Evolutionary conservation across 2,888 invertebrate species (phyloP), one percentile per base, ranked within the genome.

Genomic region (Agrotis segetum): DNA sequence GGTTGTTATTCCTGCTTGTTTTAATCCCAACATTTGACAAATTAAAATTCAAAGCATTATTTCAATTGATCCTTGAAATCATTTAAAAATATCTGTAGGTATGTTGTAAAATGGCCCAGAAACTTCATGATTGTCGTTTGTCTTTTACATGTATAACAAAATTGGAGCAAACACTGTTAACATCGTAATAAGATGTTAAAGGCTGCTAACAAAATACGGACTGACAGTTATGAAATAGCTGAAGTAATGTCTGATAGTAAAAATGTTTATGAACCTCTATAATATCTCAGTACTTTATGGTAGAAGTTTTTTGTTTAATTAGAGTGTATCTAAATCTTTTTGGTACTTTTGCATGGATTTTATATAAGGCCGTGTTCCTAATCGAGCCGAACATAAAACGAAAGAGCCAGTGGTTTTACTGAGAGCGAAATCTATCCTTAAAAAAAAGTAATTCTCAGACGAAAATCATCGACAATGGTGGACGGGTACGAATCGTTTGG

Each of bases 251-350:
- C 59, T 60, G 59, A 34, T 40, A 70, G 60, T 81, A 81, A 81
- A 80, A 82, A 71, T 75, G 59, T 82, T 81, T 81, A 81, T 79
- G 70, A 59, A 70, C 66, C 65, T 21, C 40, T 50, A 14, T 61
- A 70, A 59, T 59, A 65, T 58, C 56, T 17, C 46, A 29, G 24
- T 66, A 62, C 47, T 82, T 79, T 70, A 79, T 70, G 56, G 46
- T 34, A 59, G 34, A 76, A 76, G 56, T 79, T 79, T 71, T 58
- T 63, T 55, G 19, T 62, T 65, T 65, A 76, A 76, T 79, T 71
- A 71, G 17, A 65, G 64, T 65, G 16, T 61, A n/a, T 21, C 21
- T 49, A 40, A 44, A 64, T 1, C 16, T 14, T 40, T 61, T 58
- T 24, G 9, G 1, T 47, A 1, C 19, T 49, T 56, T 52, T 34